Evolutionary conservation across 2,888 invertebrate genomes (phyloP).

Genomic region (Pollenia griseotomentosa): DNA sequence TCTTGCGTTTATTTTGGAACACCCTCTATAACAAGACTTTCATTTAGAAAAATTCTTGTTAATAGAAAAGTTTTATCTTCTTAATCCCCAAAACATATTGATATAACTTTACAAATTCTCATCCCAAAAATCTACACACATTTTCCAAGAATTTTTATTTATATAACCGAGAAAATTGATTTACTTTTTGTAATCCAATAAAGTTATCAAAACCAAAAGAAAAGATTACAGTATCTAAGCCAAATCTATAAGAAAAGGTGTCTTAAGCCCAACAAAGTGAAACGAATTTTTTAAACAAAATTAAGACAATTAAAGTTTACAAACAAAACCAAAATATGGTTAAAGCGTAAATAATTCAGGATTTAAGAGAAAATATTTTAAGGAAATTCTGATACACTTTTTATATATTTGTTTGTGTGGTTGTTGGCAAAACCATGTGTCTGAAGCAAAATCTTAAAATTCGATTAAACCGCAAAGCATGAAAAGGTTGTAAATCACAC

Average conservation of each 20-base stretch:
- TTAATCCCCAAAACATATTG: conserved; percentile 18
- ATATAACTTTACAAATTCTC: neutral
- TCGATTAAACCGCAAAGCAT: conserved; percentile 75
- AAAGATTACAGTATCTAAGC: neutral
- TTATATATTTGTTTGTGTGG: neutral
- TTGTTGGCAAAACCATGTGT: neutral
- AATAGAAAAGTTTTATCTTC: neutral
- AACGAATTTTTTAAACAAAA: conserved; percentile 36
- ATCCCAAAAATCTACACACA: conserved; percentile 45
- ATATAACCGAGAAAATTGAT: neutral
- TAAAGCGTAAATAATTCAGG: conserved; percentile 62
- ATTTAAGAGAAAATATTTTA: conserved; percentile 6
- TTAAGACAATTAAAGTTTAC: conserved; percentile 53
- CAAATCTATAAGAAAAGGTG: conserved; percentile 13
- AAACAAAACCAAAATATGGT: conserved; percentile 60
- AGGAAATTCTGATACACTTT: conserved; percentile 49
- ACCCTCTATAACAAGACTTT: too few relatives aligned
- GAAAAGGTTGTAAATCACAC: conserved; percentile 48
- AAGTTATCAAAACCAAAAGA: conserved; percentile 30
- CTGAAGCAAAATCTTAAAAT: conserved; percentile 61
- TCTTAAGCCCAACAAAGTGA: conserved; percentile 15
- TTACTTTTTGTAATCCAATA: conserved; percentile 30
- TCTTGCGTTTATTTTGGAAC: too few relatives aligned
- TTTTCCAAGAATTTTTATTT: conserved; percentile 53
- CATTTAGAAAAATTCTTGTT: neutral